Evolutionary conservation across 2,888 invertebrate species (phyloP).

Genomic region (Euspilapteryx auroguttella): DNA sequence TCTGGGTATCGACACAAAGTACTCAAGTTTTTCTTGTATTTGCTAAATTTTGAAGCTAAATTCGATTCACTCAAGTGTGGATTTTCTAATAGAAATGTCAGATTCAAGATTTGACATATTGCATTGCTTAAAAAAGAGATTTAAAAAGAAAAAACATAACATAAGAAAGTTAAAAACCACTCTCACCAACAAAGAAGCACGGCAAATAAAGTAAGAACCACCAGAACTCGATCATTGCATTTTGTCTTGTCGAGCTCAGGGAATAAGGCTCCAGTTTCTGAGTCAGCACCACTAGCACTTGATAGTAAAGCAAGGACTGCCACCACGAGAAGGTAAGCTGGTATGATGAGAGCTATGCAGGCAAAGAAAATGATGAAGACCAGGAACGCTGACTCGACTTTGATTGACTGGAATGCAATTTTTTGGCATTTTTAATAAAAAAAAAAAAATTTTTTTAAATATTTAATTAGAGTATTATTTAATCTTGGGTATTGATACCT

Average conservation of each 20-base stretch:
- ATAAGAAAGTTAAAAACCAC: too few relatives aligned
- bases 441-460: background rate
- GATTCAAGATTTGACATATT: too few relatives aligned
- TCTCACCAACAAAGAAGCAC: constrained; percentile 47
- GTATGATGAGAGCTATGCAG: constrained; percentile 66
- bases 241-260: constrained; percentile 29
- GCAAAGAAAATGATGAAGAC: constrained; percentile 64
- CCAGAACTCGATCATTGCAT: constrained; percentile 37
- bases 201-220: constrained; percentile 33
- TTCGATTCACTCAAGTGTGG: too few relatives aligned
- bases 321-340: constrained; percentile 50
- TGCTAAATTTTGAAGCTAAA: too few relatives aligned
- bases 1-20: too few relatives aligned
- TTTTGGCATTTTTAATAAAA: background rate
- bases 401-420: constrained; percentile 74
- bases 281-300: constrained; percentile 31
- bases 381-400: constrained; percentile 71
- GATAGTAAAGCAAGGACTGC: constrained; percentile 58
- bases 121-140: too few relatives aligned
- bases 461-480: too few relatives aligned
- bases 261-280: constrained; percentile 41
- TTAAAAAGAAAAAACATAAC: too few relatives aligned
- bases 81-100: too few relatives aligned
- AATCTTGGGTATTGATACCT: too few relatives aligned
- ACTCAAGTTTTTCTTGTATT: too few relatives aligned